phyloP scores from a whole-genome alignment of 2,888 invertebrate genomes.

The Parascotia fuliginaria region DNA sequence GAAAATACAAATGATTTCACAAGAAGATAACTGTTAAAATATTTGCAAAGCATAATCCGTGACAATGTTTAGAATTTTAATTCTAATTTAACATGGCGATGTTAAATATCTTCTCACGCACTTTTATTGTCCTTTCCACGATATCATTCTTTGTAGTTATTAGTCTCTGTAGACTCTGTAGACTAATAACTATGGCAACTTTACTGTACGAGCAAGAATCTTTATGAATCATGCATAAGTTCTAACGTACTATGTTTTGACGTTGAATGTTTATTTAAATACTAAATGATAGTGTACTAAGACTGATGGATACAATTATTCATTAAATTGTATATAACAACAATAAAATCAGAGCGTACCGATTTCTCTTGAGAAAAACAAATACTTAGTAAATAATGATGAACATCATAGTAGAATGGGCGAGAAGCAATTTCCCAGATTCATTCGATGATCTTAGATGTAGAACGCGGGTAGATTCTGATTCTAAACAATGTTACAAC shows the following conservation, averaged over 20 bases:
- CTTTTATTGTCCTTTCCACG: conserved; percentile 22
- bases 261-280: background rate
- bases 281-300: background rate
- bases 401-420: conserved; percentile 66
- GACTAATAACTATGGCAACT: background rate
- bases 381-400: conserved; percentile 53
- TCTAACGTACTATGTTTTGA: background rate
- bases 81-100: conserved; percentile 5
- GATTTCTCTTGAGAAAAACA: conserved; percentile 71
- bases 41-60: conserved; percentile 1
- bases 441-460: conserved; percentile 67
- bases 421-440: conserved; percentile 74
- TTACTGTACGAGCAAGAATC: conserved; percentile 2
- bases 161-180: too few species aligned
- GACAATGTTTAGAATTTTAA: too few species aligned
- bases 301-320: background rate
- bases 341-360: conserved; percentile 58
- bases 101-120: conserved; percentile 27
- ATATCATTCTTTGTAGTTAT: too few species aligned
- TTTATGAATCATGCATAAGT: conserved; percentile 8
- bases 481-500: conserved; percentile 64
- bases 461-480: conserved; percentile 69
- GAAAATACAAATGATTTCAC: too few species aligned
- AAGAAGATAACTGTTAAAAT: background rate
- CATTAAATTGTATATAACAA: conserved; percentile 33